Percentiles rank a stretch among this genome's conserved stretches.
phyloP scores from a whole-genome alignment of 1,140 invertebrate genomes.

The Zaprionus vittiger region DNA sequence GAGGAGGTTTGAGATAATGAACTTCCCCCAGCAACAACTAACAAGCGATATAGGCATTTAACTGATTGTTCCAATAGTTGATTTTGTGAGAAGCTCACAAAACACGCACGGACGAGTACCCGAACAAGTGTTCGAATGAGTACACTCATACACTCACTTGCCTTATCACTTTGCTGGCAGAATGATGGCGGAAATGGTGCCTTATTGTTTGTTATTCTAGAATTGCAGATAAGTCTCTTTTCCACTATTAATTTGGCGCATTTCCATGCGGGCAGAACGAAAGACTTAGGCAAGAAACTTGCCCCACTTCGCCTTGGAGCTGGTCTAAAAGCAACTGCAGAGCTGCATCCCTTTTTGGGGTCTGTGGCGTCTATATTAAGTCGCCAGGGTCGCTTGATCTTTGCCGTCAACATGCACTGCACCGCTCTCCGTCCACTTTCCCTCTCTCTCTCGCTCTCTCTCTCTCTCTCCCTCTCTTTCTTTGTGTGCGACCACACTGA shows the following conservation, averaged over 20 bases:
- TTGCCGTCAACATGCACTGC: constrained; percentile 43
- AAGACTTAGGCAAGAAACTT: constrained; percentile 74
- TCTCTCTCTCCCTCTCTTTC: neutral
- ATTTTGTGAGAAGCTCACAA: constrained; percentile 66
- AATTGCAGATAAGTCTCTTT: constrained; percentile 53
- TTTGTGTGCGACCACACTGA: constrained; percentile 46
- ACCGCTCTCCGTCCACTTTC: neutral
- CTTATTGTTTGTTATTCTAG: constrained; percentile 58
- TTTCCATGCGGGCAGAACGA: constrained; percentile 68
- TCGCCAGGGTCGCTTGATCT: constrained; percentile 63
- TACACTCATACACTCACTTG: constrained; percentile 30
- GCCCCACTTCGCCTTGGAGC: neutral
- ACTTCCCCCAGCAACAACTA: constrained; percentile 28
- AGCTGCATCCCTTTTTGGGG: neutral
- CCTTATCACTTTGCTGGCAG: constrained; percentile 57
- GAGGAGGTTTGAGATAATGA: neutral
- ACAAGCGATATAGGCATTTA: constrained; percentile 51
- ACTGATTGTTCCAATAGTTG: constrained; percentile 81
- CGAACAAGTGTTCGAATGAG: constrained; percentile 29
- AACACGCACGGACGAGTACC: constrained; percentile 19
- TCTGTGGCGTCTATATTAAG: constrained; percentile 76
- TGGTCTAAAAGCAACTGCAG: neutral
- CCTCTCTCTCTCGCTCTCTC: neutral
- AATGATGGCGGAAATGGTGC: constrained; percentile 79
- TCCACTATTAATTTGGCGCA: constrained; percentile 57